These are phyloP conservation scores for Phasianus colchicus DNA, from an alignment of 2,113 vertebrate species.

Conservation along the genomic window DNA sequence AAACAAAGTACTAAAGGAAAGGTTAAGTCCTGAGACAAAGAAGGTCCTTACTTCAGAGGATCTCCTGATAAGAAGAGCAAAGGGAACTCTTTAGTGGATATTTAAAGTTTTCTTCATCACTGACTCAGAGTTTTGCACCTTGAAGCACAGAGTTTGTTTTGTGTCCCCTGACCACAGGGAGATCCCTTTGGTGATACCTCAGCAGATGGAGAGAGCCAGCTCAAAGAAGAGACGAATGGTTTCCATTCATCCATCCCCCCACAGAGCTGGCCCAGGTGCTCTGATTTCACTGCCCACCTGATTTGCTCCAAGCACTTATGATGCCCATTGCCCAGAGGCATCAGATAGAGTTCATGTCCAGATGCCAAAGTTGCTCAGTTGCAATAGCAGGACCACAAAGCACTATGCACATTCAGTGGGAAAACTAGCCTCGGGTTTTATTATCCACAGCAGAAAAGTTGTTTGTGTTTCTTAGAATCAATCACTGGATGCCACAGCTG, in stretches of 20 bases:
- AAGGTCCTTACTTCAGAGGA: not conserved
- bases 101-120: not conserved
- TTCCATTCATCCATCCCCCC: not conserved
- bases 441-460: not conserved
- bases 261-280: not conserved
- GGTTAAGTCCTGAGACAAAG: not conserved
- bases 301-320: not conserved
- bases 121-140: not conserved
- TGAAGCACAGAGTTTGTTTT: not conserved
- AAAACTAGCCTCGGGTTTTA: not conserved
- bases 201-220: not conserved
- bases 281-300: not conserved
- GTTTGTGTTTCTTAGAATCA: not conserved
- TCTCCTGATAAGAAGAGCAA: not conserved
- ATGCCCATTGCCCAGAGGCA: accelerated
- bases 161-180: not conserved
- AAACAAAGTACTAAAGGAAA: not conserved
- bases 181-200: not conserved
- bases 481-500: accelerated
- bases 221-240: not conserved
- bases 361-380: accelerated
- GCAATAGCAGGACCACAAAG: not conserved
- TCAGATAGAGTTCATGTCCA: not conserved
- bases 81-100: not conserved
- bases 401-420: not conserved